phyloP scores from a whole-genome alignment of 53 echinoderm and acorn worm species.

The Holothuria leucospilota region DNA sequence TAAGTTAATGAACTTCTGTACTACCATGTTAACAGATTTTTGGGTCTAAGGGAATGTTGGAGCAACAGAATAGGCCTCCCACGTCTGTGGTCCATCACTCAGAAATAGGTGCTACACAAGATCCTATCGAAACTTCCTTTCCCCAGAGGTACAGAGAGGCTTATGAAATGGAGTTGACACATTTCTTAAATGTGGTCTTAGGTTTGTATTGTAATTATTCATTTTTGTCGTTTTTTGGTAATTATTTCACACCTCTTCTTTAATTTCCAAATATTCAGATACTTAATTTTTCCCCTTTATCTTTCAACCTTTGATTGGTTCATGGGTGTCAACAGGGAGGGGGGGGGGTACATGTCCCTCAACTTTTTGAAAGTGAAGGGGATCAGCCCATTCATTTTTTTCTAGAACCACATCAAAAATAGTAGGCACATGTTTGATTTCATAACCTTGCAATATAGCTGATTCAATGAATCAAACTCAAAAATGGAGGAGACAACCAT shows the following conservation, averaged over 20 bases:
- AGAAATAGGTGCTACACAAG: constrained; percentile 29
- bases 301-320: too few relatives aligned
- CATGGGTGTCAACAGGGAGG: too few relatives aligned
- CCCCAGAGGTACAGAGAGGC: constrained; percentile 82
- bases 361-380: too few relatives aligned
- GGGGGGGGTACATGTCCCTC: too few relatives aligned
- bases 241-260: not conserved
- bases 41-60: constrained; percentile 71
- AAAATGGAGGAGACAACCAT: too few relatives aligned
- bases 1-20: too few relatives aligned
- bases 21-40: constrained; percentile 30
- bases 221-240: not conserved
- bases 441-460: too few relatives aligned
- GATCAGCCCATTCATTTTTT: too few relatives aligned
- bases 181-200: constrained; percentile 78
- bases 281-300: too few relatives aligned
- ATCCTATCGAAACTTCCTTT: constrained; percentile 72
- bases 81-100: constrained; percentile 53
- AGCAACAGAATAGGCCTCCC: constrained; percentile 49
- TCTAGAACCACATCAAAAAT: too few relatives aligned
- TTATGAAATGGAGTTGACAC: constrained; percentile 75
- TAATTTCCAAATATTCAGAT: not conserved
- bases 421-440: too few relatives aligned
- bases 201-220: constrained; percentile 44
- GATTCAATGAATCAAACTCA: too few relatives aligned